These are phyloP conservation scores for Erebia ligea DNA, from an alignment of 2,888 invertebrate genomes.

Conservation along the genomic window DNA sequence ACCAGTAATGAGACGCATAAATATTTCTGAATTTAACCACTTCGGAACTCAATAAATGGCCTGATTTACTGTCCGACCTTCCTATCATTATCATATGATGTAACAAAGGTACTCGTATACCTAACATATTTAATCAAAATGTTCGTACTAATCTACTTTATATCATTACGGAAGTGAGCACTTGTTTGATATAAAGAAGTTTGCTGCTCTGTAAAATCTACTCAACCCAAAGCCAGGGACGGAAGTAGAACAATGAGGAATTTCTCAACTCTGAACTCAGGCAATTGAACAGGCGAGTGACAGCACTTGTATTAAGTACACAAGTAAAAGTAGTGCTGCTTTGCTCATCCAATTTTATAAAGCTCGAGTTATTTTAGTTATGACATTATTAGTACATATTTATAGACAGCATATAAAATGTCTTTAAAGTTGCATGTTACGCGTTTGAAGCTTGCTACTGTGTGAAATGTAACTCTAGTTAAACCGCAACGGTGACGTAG, in stretches of 20 bases:
- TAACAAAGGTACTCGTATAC: too few species aligned
- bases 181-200: neutral
- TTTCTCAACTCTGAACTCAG: constrained; percentile 54
- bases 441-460: too few species aligned
- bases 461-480: too few species aligned
- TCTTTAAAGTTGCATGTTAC: too few species aligned
- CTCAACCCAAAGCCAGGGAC: neutral
- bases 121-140: too few species aligned
- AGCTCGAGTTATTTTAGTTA: constrained; percentile 4
- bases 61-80: neutral
- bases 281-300: constrained; percentile 62
- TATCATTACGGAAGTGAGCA: too few species aligned
- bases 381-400: neutral
- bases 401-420: too few species aligned
- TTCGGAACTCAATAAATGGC: neutral
- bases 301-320: constrained; percentile 28
- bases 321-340: neutral
- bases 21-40: too few species aligned
- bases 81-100: too few species aligned
- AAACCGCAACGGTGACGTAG: too few species aligned
- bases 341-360: constrained; percentile 11
- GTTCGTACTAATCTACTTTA: too few species aligned
- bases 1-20: neutral
- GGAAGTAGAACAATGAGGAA: constrained; percentile 45
- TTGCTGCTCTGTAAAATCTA: neutral